Base-by-base conservation (phyloP, 2,888 invertebrate species). In the Leptarthrus brevirostris region DNA sequence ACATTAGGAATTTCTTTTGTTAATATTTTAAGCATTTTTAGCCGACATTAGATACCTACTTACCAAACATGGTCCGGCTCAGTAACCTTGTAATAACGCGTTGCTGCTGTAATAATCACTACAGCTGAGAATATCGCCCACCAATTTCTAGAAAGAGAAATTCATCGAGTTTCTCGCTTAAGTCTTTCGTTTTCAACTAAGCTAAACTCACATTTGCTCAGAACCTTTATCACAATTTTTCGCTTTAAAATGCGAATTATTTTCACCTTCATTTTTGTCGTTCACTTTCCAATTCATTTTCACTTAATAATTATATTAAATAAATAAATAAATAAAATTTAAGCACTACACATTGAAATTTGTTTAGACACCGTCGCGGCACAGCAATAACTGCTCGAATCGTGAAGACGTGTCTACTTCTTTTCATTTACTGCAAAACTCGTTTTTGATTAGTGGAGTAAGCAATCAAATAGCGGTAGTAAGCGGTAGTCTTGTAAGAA, bases 51-150 rank as follows among this genome's bases (percentile, higher is more conserved):
- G n/a, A n/a, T n/a, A n/a, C n/a, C n/a, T 8, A 84, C 88, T 88
- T 89, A 96, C 96, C 97, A 97, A 24, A 97, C 93, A 90, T 97
- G 97, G 85, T 94, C 92, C 1, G 97, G 97, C 82, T 95, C 92
- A 20, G 92, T 88, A 47, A 97, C 93, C 88, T 94, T 95, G 82
- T 96, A 93, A 84, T 93, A 94, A 80, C 97, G 88, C 8, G 95
- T 96, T 30, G 88, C 85, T 78, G 91, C 86, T 34, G 95, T 92
- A 56, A 92, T 85, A 24, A 89, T 81, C 77, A 91, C 86, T 74
- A 95, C 86, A 34, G 88, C 78, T 26, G 86, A 86, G 83, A 95
- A 93, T 47, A 89, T 82, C 0, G 89, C 77, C 91, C 92, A 92
- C 92, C 91, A 91, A 74, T 84, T 82, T 74, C 84, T 84, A 75